Percentiles rank a stretch among this genome's conserved stretches.
phyloP scores from a whole-genome alignment of 2,113 vertebrate species.

The Machaerirhynchus nigripectus region DNA sequence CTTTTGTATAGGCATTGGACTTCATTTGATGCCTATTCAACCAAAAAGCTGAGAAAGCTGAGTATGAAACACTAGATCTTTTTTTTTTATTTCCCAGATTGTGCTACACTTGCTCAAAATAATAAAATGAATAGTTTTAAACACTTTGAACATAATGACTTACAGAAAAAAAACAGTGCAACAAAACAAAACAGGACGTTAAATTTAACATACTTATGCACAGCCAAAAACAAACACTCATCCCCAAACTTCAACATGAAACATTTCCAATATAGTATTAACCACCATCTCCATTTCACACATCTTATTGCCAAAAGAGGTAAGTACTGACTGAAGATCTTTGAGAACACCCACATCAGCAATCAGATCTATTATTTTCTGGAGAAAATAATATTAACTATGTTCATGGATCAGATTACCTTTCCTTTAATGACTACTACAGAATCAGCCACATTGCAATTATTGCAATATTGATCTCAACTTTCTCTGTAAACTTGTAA shows the following conservation, averaged over 20 bases:
- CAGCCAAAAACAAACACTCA: background rate
- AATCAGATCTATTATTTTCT: background rate
- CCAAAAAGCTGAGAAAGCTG: constrained; percentile 87
- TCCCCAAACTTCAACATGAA: background rate
- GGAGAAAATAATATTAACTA: background rate
- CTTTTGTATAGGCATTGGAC: constrained; percentile 86
- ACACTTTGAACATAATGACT: background rate
- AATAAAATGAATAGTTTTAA: constrained; percentile 46
- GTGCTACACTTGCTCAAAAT: constrained; percentile 68
- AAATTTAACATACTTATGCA: background rate
- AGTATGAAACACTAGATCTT: constrained; percentile 73
- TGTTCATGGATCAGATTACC: background rate
- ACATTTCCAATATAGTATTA: background rate
- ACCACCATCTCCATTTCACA: background rate
- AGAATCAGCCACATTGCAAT: background rate
- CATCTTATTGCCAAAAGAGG: background rate
- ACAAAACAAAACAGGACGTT: background rate
- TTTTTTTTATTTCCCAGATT: constrained; percentile 78
- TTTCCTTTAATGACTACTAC: background rate
- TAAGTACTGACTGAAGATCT: background rate
- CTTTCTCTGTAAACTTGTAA: background rate
- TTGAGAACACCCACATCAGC: background rate
- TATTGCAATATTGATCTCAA: background rate
- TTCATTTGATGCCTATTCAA: constrained; percentile 89
- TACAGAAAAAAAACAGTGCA: background rate